Evolutionary conservation across 2,113 vertebrate species (phyloP), one percentile per base, ranked within the genome.

Genomic region (Pelecanus crispus): DNA sequence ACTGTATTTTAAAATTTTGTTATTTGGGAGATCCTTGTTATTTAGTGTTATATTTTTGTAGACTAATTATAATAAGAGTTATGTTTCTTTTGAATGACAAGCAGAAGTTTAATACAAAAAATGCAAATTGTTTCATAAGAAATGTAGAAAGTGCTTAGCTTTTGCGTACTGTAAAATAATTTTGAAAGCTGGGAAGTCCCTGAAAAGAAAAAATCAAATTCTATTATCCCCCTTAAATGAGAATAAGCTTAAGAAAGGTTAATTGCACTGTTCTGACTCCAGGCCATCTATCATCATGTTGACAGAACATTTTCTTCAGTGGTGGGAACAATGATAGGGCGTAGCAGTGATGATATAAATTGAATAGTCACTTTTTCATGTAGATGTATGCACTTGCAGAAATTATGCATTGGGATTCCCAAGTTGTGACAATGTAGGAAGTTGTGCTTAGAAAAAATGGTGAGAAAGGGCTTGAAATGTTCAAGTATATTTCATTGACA

Each of bases 211-310:
- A 92, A 93, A 81, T 61, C 28, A 66, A 77, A 61, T 83, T 90
- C 34, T 34, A 3, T 83, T 92, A 52, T 83, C 15, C 52, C 31
- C 58, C 47, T 84, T 81, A 74, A 88, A 72, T 2, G 1, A 68
- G 52, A 89, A 84, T 88, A 88, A 79, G 40, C 61, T 93, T 92
- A 75, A 82, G 73, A 61, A 93, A 96, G 44, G 61, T 84, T 95
- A 96, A 89, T 95, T 95, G 47, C 47, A 36, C 56, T 72, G 15
- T 56, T 91, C 44, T 94, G 34, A 67, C 31, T 94, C 47, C 34
- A 67, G 32, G 42, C 17, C 61, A 81, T 81, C 59, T 84, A 56
- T 83, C 77, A 79, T 53, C 28, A 22, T 16, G 6, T 21, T 92
- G 86, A 67, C 72, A 68, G 78, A 75, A 89, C 2, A 16, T 90